Evolutionary conservation across 2,113 vertebrate genomes (phyloP).

Genomic region (Phaethornis superciliosus): DNA sequence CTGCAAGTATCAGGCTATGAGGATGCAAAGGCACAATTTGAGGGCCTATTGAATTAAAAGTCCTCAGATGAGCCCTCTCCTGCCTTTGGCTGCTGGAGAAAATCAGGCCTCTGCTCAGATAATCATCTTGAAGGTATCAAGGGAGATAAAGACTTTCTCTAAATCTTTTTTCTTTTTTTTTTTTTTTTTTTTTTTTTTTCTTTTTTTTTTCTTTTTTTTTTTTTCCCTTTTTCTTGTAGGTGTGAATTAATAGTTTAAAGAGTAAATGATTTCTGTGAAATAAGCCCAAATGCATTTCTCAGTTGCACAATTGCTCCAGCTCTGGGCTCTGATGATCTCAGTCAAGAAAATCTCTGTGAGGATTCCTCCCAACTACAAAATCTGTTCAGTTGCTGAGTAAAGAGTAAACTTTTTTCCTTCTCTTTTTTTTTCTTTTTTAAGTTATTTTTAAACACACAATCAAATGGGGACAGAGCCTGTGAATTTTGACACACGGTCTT

Average conservation of each 20-base stretch:
- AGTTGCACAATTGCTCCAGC: slow-evolving; percentile 43
- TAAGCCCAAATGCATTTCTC: slow-evolving; percentile 8
- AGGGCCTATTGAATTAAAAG: slow-evolving; percentile 52
- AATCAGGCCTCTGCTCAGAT: neutral
- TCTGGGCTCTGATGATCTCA: slow-evolving; percentile 56
- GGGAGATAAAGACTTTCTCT: neutral
- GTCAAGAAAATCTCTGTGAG: slow-evolving; percentile 23
- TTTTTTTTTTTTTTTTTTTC: neutral
- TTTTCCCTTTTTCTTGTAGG: neutral
- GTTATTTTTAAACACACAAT: slow-evolving; percentile 49
- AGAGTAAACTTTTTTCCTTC: neutral
- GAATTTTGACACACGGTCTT: neutral
- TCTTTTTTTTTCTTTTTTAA: neutral
- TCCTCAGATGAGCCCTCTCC: neutral
- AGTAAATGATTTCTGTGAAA: slow-evolving; percentile 50
- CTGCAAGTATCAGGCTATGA: slow-evolving; percentile 1
- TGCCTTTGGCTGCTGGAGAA: slow-evolving; percentile 29
- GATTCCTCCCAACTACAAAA: slow-evolving; percentile 59
- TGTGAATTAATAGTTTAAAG: slow-evolving; percentile 50
- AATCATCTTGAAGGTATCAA: neutral
- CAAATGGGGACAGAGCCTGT: neutral
- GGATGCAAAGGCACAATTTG: slow-evolving; percentile 53
- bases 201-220: neutral
- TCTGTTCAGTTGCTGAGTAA: slow-evolving; percentile 39
- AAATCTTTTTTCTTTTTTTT: neutral